Conservation (phyloP, 2,888 invertebrate species). For the Euplexia lucipara region DNA sequence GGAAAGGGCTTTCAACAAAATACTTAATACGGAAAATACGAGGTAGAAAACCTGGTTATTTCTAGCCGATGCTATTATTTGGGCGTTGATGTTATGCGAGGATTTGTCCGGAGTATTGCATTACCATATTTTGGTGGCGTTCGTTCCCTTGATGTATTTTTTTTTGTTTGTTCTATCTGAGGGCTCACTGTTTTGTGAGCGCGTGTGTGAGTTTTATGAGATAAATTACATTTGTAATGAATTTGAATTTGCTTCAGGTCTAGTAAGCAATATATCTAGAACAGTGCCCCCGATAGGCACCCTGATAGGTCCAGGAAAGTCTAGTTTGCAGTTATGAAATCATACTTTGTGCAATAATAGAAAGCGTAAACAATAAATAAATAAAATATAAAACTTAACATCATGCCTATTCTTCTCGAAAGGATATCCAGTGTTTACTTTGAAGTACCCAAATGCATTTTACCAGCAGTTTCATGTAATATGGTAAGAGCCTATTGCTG, state of each 20-base stretch:
- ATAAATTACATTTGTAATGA: neutral
- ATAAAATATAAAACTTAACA: no score
- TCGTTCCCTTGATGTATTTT: constrained; percentile 41
- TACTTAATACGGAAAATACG: constrained; percentile 88
- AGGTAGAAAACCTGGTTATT: constrained; percentile 84
- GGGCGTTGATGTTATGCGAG: constrained; percentile 68
- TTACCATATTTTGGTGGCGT: constrained; percentile 69
- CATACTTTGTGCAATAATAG: no score
- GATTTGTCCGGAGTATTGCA: constrained; percentile 72
- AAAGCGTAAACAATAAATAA: no score
- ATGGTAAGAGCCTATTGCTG: no score
- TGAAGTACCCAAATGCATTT: no score
- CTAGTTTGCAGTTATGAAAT: no score
- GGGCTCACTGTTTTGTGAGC: constrained; percentile 1
- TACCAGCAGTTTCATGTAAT: no score
- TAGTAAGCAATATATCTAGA: neutral
- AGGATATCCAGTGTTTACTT: no score
- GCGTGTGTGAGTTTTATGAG: constrained; percentile 15
- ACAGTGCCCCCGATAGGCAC: no score
- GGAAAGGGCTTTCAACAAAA: constrained; percentile 87
- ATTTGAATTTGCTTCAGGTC: constrained; percentile 1
- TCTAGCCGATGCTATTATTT: constrained; percentile 76
- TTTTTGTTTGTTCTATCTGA: constrained; percentile 28
- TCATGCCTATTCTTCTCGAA: no score
- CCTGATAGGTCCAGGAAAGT: no score